Base-by-base conservation (phyloP, 1,140 invertebrate genomes). In the Drosophila rufa region DNA sequence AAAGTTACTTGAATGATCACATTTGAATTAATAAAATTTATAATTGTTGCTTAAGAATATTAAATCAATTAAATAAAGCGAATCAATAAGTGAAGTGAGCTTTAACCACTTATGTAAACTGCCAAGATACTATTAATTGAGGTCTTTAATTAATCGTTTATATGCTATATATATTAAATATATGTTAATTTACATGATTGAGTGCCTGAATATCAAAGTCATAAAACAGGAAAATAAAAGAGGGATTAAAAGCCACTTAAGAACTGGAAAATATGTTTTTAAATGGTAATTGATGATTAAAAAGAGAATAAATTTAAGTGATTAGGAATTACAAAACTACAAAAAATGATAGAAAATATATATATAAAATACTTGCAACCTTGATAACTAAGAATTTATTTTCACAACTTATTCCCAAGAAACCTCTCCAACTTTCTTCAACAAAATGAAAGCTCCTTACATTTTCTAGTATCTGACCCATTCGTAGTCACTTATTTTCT, bases 141-240 rank as follows among this genome's bases (percentile, higher is more conserved):
- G n/a, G 11, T 12, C 30, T 17, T 51, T 42, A 73, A 71, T 70
- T 71, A 46, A 71, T 66, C 60, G 33, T 38, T 66, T 27, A 12
- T 57, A 48, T 47, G 64, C 48, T 17, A 25, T 33, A 33, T 40
- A 69, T 58, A 30, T 17, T 14, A 36, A 17, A 25, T 7, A 25
- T 36, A 36, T 43, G 12, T 12, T n/a, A 36, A 46, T 25, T 4
- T 14, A 40, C 8, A 71, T 25, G 50, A 70, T 47, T 47, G 15
- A 71, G 17, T 40, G 30, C 30, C 25, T 47, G 12, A 1, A 12
- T n/a, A 12, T 38, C 3, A 1, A 43, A 40, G 9, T 22, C 15
- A 33, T 48, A 4, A 15, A 51, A 51, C 15, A 38, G 3, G 4
- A n/a, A 25, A 38, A 27, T 51, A 17, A 51, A 27, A 25, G 6